Conservation (phyloP, 1,140 invertebrate species). For the Pomacea maculata region DNA sequence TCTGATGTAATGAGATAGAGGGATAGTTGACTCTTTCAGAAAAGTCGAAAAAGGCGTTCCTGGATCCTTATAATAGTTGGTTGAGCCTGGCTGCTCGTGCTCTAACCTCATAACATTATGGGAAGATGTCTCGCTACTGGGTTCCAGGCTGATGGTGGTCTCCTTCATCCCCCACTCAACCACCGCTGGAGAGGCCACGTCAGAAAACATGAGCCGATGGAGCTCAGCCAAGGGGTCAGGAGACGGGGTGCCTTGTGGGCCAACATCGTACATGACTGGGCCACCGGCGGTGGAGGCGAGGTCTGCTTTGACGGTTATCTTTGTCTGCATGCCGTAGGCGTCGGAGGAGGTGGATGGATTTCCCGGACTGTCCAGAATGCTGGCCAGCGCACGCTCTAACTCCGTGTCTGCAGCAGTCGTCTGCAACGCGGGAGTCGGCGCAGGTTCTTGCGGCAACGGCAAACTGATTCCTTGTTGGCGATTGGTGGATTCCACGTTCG, state of each 20-base stretch:
- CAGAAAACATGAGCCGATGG: slow-evolving; percentile 1
- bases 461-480: background rate
- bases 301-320: no score
- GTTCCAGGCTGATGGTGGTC: slow-evolving; percentile 3
- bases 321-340: no score
- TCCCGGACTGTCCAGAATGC: no score
- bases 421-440: no score
- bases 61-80: slow-evolving; percentile 3
- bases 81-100: background rate
- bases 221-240: slow-evolving; percentile 14
- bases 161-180: slow-evolving; percentile 19
- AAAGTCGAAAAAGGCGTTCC: slow-evolving; percentile 1
- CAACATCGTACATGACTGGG: no score
- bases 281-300: no score
- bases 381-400: no score
- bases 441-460: no score
- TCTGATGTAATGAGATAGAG: slow-evolving; percentile 8
- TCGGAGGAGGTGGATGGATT: no score
- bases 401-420: no score
- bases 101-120: background rate
- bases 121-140: background rate
- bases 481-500: background rate
- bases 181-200: background rate
- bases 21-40: background rate
- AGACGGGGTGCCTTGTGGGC: background rate